phyloP scores from a whole-genome alignment of 1,140 invertebrate genomes.

The Trichonephila clavata region DNA sequence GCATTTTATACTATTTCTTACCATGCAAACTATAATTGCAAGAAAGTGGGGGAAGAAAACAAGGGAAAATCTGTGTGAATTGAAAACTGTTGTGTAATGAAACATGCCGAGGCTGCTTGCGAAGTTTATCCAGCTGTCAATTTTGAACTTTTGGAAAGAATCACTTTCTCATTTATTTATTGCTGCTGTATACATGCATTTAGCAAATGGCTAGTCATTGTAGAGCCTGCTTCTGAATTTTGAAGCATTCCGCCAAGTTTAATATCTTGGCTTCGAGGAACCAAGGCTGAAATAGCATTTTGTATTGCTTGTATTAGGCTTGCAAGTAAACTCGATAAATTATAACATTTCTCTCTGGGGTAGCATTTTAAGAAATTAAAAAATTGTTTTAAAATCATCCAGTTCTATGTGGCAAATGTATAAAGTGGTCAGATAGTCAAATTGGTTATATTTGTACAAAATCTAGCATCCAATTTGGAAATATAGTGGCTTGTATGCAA shows the following conservation, averaged over 20 bases:
- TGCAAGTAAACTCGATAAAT: neutral
- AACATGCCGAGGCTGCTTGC: neutral
- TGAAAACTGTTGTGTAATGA: neutral
- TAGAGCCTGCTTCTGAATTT: slow-evolving; percentile 19
- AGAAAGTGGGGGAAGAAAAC: neutral
- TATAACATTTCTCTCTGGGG: neutral
- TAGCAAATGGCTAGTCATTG: slow-evolving; percentile 40
- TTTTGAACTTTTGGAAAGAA: neutral
- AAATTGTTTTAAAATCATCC: too few relatives aligned
- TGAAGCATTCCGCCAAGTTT: neutral
- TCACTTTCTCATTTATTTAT: slow-evolving; percentile 20
- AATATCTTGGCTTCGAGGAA: neutral
- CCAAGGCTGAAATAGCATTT: neutral
- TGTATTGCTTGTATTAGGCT: neutral
- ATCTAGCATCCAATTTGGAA: too few relatives aligned
- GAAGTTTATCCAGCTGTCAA: neutral
- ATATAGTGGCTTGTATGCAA: too few relatives aligned
- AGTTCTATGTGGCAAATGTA: too few relatives aligned
- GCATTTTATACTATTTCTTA: slow-evolving; percentile 30
- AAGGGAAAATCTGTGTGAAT: neutral
- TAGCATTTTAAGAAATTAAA: neutral
- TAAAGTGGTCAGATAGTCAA: too few relatives aligned
- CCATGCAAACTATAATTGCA: neutral
- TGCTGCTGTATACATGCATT: slow-evolving; percentile 46
- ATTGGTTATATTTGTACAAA: too few relatives aligned